Conservation (phyloP, 2,888 invertebrate genomes). For the Epiperipatus broadwayi region DNA sequence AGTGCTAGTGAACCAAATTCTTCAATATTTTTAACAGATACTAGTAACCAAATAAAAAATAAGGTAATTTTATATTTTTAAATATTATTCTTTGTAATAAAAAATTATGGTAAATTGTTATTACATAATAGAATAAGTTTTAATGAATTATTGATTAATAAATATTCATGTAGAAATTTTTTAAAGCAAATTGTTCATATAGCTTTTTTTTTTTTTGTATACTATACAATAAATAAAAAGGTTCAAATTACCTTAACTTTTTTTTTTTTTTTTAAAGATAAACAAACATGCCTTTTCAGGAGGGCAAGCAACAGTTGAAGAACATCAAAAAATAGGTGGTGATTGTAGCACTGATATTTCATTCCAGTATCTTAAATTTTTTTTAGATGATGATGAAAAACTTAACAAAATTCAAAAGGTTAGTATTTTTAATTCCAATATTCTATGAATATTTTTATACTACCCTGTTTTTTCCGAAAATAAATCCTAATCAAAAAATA, state of each 20-base stretch:
- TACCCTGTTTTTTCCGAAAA: too few species aligned
- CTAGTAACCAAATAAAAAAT: slow-evolving; percentile 80
- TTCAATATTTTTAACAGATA: slow-evolving; percentile 85
- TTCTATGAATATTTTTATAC: background rate
- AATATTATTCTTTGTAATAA: too few species aligned
- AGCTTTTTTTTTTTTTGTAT: too few species aligned
- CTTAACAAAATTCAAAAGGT: slow-evolving; percentile 52
- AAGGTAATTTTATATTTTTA: slow-evolving; percentile 42
- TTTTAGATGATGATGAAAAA: slow-evolving; percentile 74
- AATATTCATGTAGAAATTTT: too few species aligned
- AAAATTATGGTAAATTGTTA: too few species aligned
- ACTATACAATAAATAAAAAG: too few species aligned
- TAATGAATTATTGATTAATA: too few species aligned
- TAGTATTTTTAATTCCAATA: background rate
- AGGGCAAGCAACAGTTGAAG: slow-evolving; percentile 76
- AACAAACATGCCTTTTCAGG: slow-evolving; percentile 94
- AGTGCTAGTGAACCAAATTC: slow-evolving; percentile 84
- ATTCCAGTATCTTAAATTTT: slow-evolving; percentile 81
- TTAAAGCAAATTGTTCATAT: too few species aligned
- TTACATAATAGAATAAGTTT: too few species aligned
- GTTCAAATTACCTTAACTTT: too few species aligned
- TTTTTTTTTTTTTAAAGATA: slow-evolving; percentile 35
- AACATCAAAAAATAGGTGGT: slow-evolving; percentile 72
- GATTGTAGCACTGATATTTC: slow-evolving; percentile 88
- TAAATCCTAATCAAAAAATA: too few species aligned